Conservation (phyloP, 1,140 invertebrate genomes). For the Elymnias hypermnestra region DNA sequence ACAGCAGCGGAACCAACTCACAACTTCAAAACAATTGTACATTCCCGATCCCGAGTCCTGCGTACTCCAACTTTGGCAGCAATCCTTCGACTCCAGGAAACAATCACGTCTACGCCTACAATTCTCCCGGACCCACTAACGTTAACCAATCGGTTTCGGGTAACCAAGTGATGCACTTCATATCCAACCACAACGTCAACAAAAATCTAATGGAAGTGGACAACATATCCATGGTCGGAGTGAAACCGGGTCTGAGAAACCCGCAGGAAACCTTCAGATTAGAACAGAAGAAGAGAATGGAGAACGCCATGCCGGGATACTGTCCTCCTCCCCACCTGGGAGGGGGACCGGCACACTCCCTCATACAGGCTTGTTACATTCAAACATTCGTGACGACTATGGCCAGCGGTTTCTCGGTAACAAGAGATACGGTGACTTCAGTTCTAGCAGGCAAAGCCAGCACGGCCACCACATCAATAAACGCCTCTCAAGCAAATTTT, state of each 20-base stretch:
- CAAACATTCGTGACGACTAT: slow-evolving; percentile 81
- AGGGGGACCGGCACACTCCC: slow-evolving; percentile 49
- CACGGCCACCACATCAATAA: slow-evolving; percentile 84
- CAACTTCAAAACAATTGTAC: slow-evolving; percentile 56
- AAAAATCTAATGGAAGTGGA: slow-evolving; percentile 72
- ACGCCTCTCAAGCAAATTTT: slow-evolving; percentile 76
- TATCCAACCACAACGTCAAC: slow-evolving; percentile 68
- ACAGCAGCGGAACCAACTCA: slow-evolving; percentile 54
- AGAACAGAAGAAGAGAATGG: slow-evolving; percentile 42
- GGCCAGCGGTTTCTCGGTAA: slow-evolving; percentile 84
- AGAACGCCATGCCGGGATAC: slow-evolving; percentile 67
- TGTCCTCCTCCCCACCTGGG: slow-evolving; percentile 66
- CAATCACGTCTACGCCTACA: slow-evolving; percentile 54
- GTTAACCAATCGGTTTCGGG: slow-evolving; percentile 46
- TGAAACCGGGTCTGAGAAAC: slow-evolving; percentile 48
- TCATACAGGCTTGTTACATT: slow-evolving; percentile 59
- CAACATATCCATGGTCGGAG: slow-evolving; percentile 70
- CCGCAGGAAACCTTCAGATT: slow-evolving; percentile 43
- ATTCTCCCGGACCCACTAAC: slow-evolving; percentile 53
- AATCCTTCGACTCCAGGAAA: slow-evolving; percentile 62
- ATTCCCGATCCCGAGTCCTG: slow-evolving; percentile 62
- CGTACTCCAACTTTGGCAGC: slow-evolving; percentile 60
- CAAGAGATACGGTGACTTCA: slow-evolving; percentile 86
- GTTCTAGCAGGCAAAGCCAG: slow-evolving; percentile 85
- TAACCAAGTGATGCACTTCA: slow-evolving; percentile 68